Evolutionary conservation across 1,140 invertebrate species (phyloP), one percentile per base, ranked within the genome.

Genomic region (Chironomus striatipennis): DNA sequence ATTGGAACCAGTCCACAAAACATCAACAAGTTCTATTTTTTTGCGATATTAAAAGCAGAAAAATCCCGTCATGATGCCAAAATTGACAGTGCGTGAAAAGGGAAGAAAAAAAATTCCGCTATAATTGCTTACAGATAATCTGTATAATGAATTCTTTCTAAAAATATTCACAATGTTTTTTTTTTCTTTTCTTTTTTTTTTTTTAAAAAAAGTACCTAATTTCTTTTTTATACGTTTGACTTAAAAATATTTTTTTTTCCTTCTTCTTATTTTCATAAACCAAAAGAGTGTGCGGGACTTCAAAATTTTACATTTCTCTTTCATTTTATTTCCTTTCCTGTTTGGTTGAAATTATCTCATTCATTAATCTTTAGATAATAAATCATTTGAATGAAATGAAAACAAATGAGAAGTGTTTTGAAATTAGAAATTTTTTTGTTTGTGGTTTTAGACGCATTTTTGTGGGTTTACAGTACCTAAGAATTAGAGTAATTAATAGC

Each of bases 361-460:
- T 57, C 47, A 57, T 57, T 57, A 57, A 57, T 57, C 47, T 57
- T 57, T 57, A 57, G 12, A 57, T n/a, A n/a, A 57, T 57, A 57
- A 57, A 57, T 57, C 47, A 57, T 57, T 57, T 57, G 15, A 57
- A 34, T 34, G 24, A 34, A 34, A 34, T 2, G 24, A 34, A 34
- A 34, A 34, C 24, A 34, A 34, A 34, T 34, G 24, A 34, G 24
- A 34, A 34, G 24, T 34, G 24, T 34, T 34, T 2, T 34, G 24
- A 34, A 34, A 2, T 34, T 34, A 5, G 5, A 34, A 34, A 34
- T 34, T 2, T 34, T 34, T 34, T 34, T 34, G 1, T 34, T 34
- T 2, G 24, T 2, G 24, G 24, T 34, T 34, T 34, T 34, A 34
- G 24, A 34, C 24, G 24, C 24, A 34, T 34, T 34, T 34, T 34